Evolutionary conservation across 1,140 invertebrate genomes (phyloP).

Genomic region (Neuroterus valhalla): DNA sequence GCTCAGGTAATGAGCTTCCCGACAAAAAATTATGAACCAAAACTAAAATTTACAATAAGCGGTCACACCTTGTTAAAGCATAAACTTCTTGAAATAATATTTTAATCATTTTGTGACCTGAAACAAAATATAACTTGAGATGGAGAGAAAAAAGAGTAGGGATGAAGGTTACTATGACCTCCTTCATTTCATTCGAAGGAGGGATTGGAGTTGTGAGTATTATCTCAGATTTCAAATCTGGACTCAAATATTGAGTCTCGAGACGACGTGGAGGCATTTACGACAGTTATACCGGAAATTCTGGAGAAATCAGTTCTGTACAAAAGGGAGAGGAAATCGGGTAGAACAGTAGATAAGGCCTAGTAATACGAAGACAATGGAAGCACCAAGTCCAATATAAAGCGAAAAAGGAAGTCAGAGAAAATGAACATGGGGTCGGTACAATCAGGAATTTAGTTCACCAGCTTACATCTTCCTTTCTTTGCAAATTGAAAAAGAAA

Average conservation of each 20-base stretch:
- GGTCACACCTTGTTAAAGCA: no score
- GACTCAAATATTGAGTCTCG: slow-evolving; percentile 18
- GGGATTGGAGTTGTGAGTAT: no score
- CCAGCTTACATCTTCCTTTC: background rate
- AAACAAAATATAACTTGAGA: no score
- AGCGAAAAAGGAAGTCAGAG: background rate
- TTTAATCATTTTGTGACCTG: no score
- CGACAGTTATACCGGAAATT: slow-evolving; percentile 31
- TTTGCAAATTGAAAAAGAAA: background rate
- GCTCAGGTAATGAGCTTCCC: no score
- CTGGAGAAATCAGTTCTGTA: slow-evolving; percentile 32
- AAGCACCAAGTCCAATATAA: slow-evolving; percentile 16
- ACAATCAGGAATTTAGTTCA: slow-evolving; percentile 13
- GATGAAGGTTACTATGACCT: no score
- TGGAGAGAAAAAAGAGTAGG: no score
- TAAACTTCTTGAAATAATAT: no score
- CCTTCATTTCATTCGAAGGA: no score
- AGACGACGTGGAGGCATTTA: background rate
- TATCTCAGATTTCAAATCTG: no score
- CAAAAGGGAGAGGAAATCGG: slow-evolving; percentile 37
- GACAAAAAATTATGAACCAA: no score
- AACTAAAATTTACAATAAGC: no score
- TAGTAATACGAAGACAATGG: slow-evolving; percentile 37
- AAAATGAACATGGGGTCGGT: slow-evolving; percentile 26
- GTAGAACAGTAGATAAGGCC: slow-evolving; percentile 39